A percentile compares a stretch with the other conserved stretches of the same genome.
Conservation (phyloP, 1,140 invertebrate species). For the Hirudo medicinalis region DNA sequence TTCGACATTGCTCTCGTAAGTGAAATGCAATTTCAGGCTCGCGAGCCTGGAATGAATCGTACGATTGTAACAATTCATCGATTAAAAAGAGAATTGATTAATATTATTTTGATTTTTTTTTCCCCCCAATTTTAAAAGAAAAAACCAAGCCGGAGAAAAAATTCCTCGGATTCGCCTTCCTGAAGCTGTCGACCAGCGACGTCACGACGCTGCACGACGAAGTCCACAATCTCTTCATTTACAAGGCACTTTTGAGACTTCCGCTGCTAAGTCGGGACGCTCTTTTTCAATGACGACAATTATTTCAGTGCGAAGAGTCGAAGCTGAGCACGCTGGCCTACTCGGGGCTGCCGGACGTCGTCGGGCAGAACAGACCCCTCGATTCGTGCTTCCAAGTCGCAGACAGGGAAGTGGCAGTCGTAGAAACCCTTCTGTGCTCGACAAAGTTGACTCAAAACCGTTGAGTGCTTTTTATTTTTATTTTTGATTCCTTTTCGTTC, state of each 20-base stretch:
- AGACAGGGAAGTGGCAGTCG: slow-evolving; percentile 66
- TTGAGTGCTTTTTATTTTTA: slow-evolving; percentile 29
- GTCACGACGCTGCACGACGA: slow-evolving; percentile 73
- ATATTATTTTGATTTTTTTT: slow-evolving; percentile 20
- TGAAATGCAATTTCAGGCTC: slow-evolving; percentile 25
- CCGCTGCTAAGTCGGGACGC: too few relatives aligned
- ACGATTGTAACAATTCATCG: not conserved
- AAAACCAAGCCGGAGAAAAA: slow-evolving; percentile 79
- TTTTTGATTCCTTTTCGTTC: not conserved
- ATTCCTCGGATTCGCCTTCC: slow-evolving; percentile 78
- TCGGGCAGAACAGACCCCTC: slow-evolving; percentile 17
- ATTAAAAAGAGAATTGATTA: not conserved
- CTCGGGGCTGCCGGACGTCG: slow-evolving; percentile 5
- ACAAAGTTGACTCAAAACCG: slow-evolving; percentile 89
- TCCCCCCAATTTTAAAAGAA: slow-evolving; percentile 44
- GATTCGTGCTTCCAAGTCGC: slow-evolving; percentile 57
- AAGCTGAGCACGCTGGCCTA: slow-evolving; percentile 22
- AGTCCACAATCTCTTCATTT: slow-evolving; percentile 71
- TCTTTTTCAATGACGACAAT: too few relatives aligned
- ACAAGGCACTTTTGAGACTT: slow-evolving; percentile 48
- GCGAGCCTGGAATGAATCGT: not conserved
- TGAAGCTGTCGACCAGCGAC: slow-evolving; percentile 72
- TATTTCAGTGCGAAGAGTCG: slow-evolving; percentile 57
- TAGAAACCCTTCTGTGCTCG: slow-evolving; percentile 73
- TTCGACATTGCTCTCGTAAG: slow-evolving; percentile 82